Evolutionary conservation across 2,797 vertebrate genomes (phyloP).

Genomic region (Allobates femoralis): DNA sequence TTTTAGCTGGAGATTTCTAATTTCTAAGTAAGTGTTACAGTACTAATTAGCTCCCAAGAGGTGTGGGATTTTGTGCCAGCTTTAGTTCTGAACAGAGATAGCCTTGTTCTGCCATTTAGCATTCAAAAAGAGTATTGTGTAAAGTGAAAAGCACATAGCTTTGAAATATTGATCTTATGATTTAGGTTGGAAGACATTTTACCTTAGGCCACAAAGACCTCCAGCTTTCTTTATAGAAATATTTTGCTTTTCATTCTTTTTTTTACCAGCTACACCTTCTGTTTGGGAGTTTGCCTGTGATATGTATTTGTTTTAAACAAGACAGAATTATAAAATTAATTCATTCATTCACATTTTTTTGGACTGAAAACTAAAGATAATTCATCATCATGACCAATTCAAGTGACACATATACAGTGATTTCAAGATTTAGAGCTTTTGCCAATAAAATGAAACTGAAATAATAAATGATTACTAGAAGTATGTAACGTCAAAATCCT

Average conservation of each 20-base stretch:
- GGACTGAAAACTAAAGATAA: neutral
- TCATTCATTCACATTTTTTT: neutral
- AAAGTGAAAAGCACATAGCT: conserved; percentile 65
- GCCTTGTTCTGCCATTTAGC: conserved; percentile 57
- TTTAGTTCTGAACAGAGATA: conserved; percentile 69
- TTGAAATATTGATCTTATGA: conserved; percentile 59
- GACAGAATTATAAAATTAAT: neutral
- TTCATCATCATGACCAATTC: neutral
- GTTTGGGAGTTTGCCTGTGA: conserved; percentile 15
- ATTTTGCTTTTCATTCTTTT: conserved; percentile 5
- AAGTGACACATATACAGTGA: too few relatives aligned
- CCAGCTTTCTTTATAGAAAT: conserved; percentile 36
- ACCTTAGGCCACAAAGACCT: conserved; percentile 39
- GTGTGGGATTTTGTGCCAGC: conserved; percentile 66
- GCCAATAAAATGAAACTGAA: neutral
- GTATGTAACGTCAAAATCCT: neutral
- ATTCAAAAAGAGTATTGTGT: conserved; percentile 68
- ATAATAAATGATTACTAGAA: neutral
- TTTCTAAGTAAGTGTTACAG: conserved; percentile 65
- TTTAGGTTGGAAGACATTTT: conserved; percentile 40
- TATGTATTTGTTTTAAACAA: conserved; percentile 27
- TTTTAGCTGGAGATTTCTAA: conserved; percentile 64
- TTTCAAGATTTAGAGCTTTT: neutral
- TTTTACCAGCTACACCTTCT: conserved; percentile 1
- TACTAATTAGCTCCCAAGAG: conserved; percentile 77